These are phyloP conservation scores for Thelaira solivaga DNA, from an alignment of 2,888 invertebrate genomes.

Conservation along the genomic window DNA sequence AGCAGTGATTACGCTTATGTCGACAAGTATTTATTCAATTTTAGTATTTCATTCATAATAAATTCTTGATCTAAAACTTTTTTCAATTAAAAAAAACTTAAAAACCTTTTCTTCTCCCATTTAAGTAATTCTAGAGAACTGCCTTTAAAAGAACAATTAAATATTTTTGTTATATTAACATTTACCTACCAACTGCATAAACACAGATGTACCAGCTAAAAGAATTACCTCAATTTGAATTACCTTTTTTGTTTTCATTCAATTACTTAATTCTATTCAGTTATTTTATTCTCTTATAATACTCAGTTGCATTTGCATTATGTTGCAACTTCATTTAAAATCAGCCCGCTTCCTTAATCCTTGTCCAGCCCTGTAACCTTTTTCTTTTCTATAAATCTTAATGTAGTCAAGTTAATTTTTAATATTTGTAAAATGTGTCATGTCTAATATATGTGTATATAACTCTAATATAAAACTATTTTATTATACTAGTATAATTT, in stretches of 20 bases:
- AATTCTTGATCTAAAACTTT: too few relatives aligned
- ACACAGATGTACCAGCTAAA: neutral
- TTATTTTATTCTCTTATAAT: too few relatives aligned
- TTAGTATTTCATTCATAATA: too few relatives aligned
- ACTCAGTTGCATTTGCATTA: slow-evolving; percentile 32
- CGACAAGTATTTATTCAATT: too few relatives aligned
- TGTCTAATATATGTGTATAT: slow-evolving; percentile 31
- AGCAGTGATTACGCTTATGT: too few relatives aligned
- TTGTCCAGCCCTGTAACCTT: neutral
- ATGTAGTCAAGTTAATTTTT: slow-evolving; percentile 27
- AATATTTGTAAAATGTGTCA: slow-evolving; percentile 32
- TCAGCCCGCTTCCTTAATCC: too few relatives aligned
- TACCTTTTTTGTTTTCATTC: slow-evolving; percentile 1
- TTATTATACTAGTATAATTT: slow-evolving; percentile 21
- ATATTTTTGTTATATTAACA: slow-evolving; percentile 55
- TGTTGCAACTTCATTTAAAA: too few relatives aligned
- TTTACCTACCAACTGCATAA: slow-evolving; percentile 26
- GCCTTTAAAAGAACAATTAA: neutral
- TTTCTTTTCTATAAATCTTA: neutral
- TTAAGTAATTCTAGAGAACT: neutral
- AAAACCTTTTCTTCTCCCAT: too few relatives aligned
- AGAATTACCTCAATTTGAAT: slow-evolving; percentile 11
- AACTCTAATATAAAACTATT: neutral
- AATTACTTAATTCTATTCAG: too few relatives aligned
- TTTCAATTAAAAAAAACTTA: neutral